These are phyloP conservation scores for Platygyra sinensis DNA, from an alignment of 64 coral and sea anemone species.

Conservation along the genomic window DNA sequence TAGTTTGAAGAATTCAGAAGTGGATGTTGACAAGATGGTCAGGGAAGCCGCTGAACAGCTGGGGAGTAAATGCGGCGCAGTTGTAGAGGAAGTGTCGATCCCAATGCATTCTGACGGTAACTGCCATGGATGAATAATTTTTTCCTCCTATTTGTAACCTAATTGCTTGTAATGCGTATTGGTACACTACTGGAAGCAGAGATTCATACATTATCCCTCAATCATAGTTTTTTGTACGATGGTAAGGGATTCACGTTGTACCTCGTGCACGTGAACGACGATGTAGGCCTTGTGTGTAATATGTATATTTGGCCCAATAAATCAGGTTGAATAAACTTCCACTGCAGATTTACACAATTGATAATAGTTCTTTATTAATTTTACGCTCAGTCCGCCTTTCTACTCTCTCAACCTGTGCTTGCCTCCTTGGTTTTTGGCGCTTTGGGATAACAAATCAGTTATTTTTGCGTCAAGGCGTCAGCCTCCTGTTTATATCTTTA, in stretches of 20 bases:
- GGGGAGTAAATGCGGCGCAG: conserved; percentile 36
- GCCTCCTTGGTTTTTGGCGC: not conserved
- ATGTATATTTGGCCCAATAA: no score
- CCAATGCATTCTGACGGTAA: conserved; percentile 53
- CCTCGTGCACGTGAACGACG: no score
- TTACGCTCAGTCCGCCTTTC: no score
- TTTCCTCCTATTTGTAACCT: not conserved
- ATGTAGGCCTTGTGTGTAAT: no score
- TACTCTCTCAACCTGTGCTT: not conserved
- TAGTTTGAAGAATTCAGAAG: conserved; percentile 66
- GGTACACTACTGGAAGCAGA: no score
- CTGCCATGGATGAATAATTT: not conserved
- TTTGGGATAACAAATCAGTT: no score
- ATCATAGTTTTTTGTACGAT: not conserved
- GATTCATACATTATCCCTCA: not conserved
- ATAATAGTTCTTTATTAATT: no score
- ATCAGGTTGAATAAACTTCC: no score
- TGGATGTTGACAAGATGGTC: conserved; percentile 76
- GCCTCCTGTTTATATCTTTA: not conserved
- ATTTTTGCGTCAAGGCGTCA: not conserved
- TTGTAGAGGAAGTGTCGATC: conserved; percentile 74
- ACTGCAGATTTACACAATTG: no score
- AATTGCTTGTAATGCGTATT: no score
- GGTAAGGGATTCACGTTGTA: no score
- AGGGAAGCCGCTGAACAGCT: conserved; percentile 40